phyloP scores from a whole-genome alignment of 2,797 vertebrate species.

The Menidia menidia region DNA sequence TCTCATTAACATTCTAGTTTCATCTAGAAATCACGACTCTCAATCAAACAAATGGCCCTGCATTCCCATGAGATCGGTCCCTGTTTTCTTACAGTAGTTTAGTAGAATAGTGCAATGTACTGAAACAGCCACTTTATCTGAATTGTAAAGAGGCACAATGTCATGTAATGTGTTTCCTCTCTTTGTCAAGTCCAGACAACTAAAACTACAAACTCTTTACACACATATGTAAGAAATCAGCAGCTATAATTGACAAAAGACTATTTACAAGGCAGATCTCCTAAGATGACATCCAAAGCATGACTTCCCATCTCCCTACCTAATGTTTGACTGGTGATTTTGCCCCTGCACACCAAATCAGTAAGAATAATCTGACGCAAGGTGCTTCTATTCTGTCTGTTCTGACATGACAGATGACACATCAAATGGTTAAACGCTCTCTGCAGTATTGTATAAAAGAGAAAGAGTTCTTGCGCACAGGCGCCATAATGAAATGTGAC shows the following conservation, averaged over 20 bases:
- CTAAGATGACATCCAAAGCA: no score
- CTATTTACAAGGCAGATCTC: no score
- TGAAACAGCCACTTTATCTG: not conserved
- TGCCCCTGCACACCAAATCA: slow-evolving; percentile 34
- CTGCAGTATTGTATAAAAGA: slow-evolving; percentile 63
- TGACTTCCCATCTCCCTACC: slow-evolving; percentile 22
- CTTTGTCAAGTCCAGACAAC: not conserved
- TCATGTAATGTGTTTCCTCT: no score
- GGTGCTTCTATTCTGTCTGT: slow-evolving; percentile 61
- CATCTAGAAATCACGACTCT: not conserved
- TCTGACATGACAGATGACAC: slow-evolving; percentile 54
- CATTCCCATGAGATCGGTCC: not conserved
- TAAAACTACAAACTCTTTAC: no score
- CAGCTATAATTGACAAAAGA: no score
- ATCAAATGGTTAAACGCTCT: slow-evolving; percentile 66
- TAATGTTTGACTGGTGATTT: not conserved
- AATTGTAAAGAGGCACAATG: not conserved
- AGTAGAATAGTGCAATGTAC: not conserved
- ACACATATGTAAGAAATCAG: no score
- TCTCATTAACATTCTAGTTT: not conserved
- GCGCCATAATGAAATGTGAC: slow-evolving; percentile 79
- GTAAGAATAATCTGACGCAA: slow-evolving; percentile 57
- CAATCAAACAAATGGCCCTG: not conserved
- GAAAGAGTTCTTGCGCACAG: slow-evolving; percentile 64
- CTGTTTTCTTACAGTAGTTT: not conserved